Evolutionary conservation across 2,113 vertebrate genomes (phyloP), one percentile per base, ranked within the genome.

Genomic region (Oreochromis niloticus): DNA sequence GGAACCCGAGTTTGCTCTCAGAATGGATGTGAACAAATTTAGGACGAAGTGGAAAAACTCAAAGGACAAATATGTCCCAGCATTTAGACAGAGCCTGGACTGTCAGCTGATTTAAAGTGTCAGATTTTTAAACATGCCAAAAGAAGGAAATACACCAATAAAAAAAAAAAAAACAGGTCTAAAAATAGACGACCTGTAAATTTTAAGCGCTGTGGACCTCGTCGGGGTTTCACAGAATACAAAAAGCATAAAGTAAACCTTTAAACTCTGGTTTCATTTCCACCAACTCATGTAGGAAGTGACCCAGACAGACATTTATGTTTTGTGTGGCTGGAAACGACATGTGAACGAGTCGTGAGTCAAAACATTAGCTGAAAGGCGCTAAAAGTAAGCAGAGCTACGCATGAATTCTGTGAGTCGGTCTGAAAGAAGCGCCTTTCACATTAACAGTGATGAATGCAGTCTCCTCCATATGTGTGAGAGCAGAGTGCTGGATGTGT

Each of bases 321-420:
- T 66, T 66, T 27, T 73, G 68, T 66, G 34, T 66, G 61, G 17
- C 17, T 66, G 61, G 61, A 66, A 39, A 39, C 1, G 4, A 5
- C 2, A 6, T n/a, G 61, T 5, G 61, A n/a, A 39, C 2, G 6
- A 66, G 61, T 11, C 11, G 14, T 2, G 71, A 75, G 43, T 32
- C 41, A 30, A 30, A 48, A 48, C 24, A 3, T 48, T 1, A 27
- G 9, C 43, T 30, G 71, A 11, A 48, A 48, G 71, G 12, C 1
- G 1, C 24, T 32, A 30, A 50, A 24, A 30, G 5, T 16, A 41
- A 41, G 68, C 39, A 0, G 34, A 68, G 11, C 34, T 68, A 0
- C 0, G 19, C 36, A 10, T 0, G 14, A 46, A 73, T 27, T 6
- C 68, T 5, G 41, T 2, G 68, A 10, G 41, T 19, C 0, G 16